Evolutionary conservation across 2,888 invertebrate genomes (phyloP), one percentile per base, ranked within the genome.

Genomic region (Ecliptopera silaceata): DNA sequence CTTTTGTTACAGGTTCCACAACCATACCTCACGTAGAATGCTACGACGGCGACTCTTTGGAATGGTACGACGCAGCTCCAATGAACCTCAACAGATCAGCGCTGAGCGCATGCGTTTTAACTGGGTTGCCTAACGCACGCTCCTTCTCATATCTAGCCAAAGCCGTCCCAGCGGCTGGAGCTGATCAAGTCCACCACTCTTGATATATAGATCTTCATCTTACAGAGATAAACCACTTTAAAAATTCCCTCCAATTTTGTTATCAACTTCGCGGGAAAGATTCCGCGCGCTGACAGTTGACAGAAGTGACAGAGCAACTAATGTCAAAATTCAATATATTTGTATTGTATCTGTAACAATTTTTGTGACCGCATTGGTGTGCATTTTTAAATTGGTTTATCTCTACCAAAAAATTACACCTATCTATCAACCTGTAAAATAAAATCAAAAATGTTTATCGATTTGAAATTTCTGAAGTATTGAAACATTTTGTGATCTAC

Each of bases 51-150:
- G 90, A 92, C 52, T 91, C 91, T 0, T 84, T 93, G 67, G 92
- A 93, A 71, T 95, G 95, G 95, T 93, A 92, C 74, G 93, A 93
- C 67, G 95, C 95, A 0, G 93, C 95, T 0, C 94, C 95, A 8
- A 96, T 97, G 96, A 96, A 96, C 78, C 84, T 96, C 32, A 96
- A 96, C 79, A 92, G 97, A 13, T 96, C 96, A 52, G 97, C 96
- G 0, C 85, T 97, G 22, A 94, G 95, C 71, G 96, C 96, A 1
- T 96, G 96, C 80, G 95, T 96, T 0, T 88, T 97, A 38, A 85
- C 93, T n/a, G 95, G 95, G 3, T 89, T 95, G 13, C 92, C 93
- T 1, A 95, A 95, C 72, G 93, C 93, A 0, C 91, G 92, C 44
- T 94, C 95, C 6, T 95, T 95, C 78, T 94, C 95, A 0, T 93